Conservation (phyloP, 2,797 vertebrate species). For the Mus minutoides region DNA sequence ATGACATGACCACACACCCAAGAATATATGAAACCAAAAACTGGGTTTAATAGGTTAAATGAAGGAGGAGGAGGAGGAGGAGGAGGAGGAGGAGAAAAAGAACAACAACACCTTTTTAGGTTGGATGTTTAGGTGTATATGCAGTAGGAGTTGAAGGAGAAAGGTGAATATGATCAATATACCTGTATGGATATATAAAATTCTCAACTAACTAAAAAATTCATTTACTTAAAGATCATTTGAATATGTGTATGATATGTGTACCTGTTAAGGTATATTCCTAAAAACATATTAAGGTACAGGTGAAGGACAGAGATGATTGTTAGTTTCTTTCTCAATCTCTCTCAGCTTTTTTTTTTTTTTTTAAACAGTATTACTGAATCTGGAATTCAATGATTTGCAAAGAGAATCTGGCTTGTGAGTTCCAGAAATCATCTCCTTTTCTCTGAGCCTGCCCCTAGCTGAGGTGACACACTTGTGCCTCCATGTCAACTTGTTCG, state of each 20-base stretch:
- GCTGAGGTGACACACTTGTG: not conserved
- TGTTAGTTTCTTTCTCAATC: not conserved
- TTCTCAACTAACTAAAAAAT: not conserved
- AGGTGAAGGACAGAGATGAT: not conserved
- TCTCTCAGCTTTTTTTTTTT: not conserved
- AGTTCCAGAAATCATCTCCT: not conserved
- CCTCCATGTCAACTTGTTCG: not conserved
- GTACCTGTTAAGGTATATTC: not conserved
- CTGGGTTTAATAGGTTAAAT: too few relatives aligned
- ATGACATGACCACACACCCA: not conserved
- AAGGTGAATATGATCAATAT: not conserved
- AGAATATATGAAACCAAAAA: not conserved
- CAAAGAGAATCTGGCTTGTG: not conserved
- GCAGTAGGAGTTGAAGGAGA: not conserved
- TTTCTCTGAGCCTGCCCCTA: not conserved
- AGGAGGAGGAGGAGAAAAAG: too few relatives aligned
- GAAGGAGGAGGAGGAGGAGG: too few relatives aligned
- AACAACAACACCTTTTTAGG: not conserved
- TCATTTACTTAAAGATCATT: not conserved
- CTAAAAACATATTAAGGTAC: not conserved
- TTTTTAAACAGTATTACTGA: not conserved
- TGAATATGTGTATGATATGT: not conserved
- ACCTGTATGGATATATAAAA: not conserved
- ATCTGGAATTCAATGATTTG: not conserved
- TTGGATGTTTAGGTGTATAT: not conserved